Evolutionary conservation across 2,888 invertebrate species (phyloP), one percentile per base, ranked within the genome.

Genomic region (Drosophila gaucha): DNA sequence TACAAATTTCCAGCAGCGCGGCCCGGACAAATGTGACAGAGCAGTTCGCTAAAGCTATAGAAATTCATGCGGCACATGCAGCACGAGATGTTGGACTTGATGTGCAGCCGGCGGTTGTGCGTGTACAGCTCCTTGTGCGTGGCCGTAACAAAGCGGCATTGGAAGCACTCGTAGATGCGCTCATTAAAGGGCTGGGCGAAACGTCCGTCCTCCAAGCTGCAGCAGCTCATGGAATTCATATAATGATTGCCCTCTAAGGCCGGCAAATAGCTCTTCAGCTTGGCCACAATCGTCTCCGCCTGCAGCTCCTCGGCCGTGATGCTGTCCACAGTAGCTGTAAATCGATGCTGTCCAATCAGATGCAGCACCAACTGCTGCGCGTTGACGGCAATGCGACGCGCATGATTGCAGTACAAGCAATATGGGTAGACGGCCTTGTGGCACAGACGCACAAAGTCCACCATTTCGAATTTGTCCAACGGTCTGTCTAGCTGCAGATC

Each of bases 51-150:
- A 92, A 96, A 97, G 92, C 95, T 96, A 92, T 95, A 96, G 93
- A 97, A 97, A 89, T 95, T 96, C 30, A 95, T 94, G 92, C 96
- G 96, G 92, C 97, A 97, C 97, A 97, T 97, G 75, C 96, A 94
- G 92, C 97, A 97, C 69, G 96, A 92, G 60, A 96, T 93, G 66
- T 96, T 95, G 41, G 96, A 94, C 91, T 96, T 96, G 77, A 96
- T 95, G 92, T 97, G 97, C 94, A 96, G 94, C 92, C 97, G 96
- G 56, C 96, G 94, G 90, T 97, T 97, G 91, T 97, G 97, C 87
- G 96, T 93, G 92, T 96, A 97, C 62, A 97, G 93, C 91, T 97
- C 97, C 92, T 97, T 97, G 90, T 96, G 96, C 59, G 96, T 93
- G 51, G 94, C 92, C 62, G 96, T 96, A 83, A 94, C 94, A 90